Base-by-base conservation (phyloP, 2,797 vertebrate species). In the Pseudomugil gertrudae region DNA sequence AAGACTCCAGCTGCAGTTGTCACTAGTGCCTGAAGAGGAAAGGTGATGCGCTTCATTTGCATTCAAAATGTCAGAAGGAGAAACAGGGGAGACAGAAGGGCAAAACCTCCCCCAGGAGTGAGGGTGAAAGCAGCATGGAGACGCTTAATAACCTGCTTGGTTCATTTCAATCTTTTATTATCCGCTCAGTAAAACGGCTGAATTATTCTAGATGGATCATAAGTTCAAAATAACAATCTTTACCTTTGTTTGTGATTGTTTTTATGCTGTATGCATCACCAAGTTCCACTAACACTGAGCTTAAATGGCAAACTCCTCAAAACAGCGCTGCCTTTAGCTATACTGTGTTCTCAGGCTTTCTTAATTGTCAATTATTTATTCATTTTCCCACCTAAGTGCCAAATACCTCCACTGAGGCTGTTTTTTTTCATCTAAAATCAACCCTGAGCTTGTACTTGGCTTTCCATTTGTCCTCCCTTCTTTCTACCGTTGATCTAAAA, bases 1-100 rank as follows among this genome's bases (percentile, higher is more conserved):
- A 11, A 33, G 68, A 68, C 52, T 78, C 50, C 51, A 58, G 83
- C 61, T 73, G 67, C 62, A 79, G 81, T 64, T 65, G 63, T 69
- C 74, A 66, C 57, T 64, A 55, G 57, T 52, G 59, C 62, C 54
- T 23, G 24, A 63, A 30, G 67, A 68, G 57, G 58, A 75, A 80
- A 81, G 81, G 84, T 71, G 73, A 83, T 69, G 61, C 29, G 63
- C 66, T 69, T 87, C 63, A 88, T 89, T 91, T 87, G 90, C 89
- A 89, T 90, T 69, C 4, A 45, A 80, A 88, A 87, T 87, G 84
- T 87, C 88, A 86, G 63, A 23, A 23, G 56, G 52, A 52, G 71
- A 52, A 66, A 47, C n/a, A 21, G 66, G 38, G 56, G 48, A 32
- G 69, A 51, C 43, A 74, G 72, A 76, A 80, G 69, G 81, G 70